These are phyloP conservation scores for Limnephilus marmoratus DNA, from an alignment of 2,888 invertebrate species.

Conservation along the genomic window DNA sequence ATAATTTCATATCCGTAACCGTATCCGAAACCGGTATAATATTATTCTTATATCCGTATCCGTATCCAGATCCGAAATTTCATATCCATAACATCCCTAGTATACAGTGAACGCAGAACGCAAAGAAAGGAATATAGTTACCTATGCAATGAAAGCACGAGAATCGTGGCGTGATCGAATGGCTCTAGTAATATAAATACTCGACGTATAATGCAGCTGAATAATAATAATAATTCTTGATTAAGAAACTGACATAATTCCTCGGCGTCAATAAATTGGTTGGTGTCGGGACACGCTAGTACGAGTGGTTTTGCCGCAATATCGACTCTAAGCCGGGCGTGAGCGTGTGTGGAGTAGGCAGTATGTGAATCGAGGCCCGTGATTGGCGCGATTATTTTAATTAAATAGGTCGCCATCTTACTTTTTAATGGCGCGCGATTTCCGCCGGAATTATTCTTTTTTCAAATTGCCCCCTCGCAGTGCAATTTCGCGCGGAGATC, in stretches of 20 bases:
- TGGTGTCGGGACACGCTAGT: conserved; percentile 64
- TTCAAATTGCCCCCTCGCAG: conserved; percentile 51
- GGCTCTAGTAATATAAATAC: not conserved
- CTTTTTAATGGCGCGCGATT: conserved; percentile 66
- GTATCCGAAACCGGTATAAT: no score
- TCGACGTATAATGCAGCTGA: not conserved
- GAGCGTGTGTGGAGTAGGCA: conserved; percentile 34
- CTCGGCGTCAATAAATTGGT: not conserved
- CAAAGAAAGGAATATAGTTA: not conserved
- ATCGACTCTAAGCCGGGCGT: conserved; percentile 67
- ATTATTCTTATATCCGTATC: no score
- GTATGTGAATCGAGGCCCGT: conserved; percentile 59
- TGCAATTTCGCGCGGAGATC: conserved; percentile 52
- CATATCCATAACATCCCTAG: no score
- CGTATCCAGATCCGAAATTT: no score
- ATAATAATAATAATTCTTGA: not conserved
- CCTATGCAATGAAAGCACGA: not conserved
- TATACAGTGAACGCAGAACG: not conserved
- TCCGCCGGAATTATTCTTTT: conserved; percentile 61
- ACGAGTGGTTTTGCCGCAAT: conserved; percentile 68
- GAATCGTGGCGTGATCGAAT: not conserved
- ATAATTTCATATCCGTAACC: no score
- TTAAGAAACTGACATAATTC: not conserved
- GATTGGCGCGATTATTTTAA: conserved; percentile 66
- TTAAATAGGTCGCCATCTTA: conserved; percentile 67